Evolutionary conservation across 2,113 vertebrate species (phyloP).

Genomic region (Blennius ocellaris): DNA sequence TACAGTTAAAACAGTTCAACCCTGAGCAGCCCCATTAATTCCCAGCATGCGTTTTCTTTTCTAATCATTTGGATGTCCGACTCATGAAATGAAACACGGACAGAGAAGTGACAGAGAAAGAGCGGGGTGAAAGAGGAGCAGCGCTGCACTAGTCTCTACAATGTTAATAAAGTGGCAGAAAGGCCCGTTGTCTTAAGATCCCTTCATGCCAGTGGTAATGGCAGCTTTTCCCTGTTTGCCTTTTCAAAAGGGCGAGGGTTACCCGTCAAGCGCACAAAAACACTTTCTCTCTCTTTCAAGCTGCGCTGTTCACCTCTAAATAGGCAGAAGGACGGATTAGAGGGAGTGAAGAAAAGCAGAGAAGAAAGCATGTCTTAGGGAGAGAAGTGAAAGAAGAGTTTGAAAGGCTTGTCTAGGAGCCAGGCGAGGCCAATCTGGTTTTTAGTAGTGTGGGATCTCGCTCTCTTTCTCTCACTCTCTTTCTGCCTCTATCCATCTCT

Average conservation of each 20-base stretch:
- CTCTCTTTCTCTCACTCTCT: constrained; percentile 45
- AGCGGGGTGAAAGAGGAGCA: constrained; percentile 51
- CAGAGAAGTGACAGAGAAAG: constrained; percentile 52
- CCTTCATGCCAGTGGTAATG: constrained; percentile 68
- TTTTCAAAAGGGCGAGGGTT: constrained; percentile 77
- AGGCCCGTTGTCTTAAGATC: constrained; percentile 72
- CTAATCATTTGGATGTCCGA: constrained; percentile 47
- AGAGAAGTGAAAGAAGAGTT: constrained; percentile 72
- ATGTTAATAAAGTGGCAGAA: constrained; percentile 72
- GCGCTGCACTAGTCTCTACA: constrained; percentile 55
- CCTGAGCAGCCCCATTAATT: constrained; percentile 64
- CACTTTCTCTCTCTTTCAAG: constrained; percentile 75
- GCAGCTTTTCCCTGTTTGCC: constrained; percentile 78
- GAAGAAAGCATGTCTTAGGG: constrained; percentile 74
- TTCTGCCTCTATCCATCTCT: constrained; percentile 30
- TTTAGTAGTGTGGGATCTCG: constrained; percentile 75
- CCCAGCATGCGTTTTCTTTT: constrained; percentile 42
- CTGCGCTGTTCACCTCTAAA: constrained; percentile 78
- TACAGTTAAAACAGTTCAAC: constrained; percentile 38
- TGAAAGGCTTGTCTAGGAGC: constrained; percentile 74
- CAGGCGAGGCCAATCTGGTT: constrained; percentile 73
- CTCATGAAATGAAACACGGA: constrained; percentile 55
- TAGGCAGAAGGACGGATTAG: constrained; percentile 80
- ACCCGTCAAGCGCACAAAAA: constrained; percentile 80
- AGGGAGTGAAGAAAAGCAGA: constrained; percentile 63